These are phyloP conservation scores for Sclerodermus sp. DNA, from an alignment of 2,888 invertebrate species.

Conservation along the genomic window DNA sequence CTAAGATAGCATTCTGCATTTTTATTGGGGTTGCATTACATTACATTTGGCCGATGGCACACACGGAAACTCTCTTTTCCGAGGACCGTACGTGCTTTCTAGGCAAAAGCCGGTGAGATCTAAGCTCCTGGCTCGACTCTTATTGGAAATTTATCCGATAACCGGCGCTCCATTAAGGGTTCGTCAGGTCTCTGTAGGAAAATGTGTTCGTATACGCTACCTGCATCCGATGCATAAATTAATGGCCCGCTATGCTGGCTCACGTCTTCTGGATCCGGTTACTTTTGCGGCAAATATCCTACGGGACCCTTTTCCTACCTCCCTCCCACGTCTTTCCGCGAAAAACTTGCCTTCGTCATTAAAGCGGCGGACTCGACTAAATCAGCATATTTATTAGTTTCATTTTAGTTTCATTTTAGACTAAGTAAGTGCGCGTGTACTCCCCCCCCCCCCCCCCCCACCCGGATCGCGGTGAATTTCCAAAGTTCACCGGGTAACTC, in stretches of 20 bases:
- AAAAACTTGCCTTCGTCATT: too few species aligned
- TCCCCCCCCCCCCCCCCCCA: too few species aligned
- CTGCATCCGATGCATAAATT: conserved; percentile 33
- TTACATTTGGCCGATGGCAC: conserved; percentile 24
- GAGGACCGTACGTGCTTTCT: conserved; percentile 11
- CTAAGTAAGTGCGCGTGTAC: too few species aligned
- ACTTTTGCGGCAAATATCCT: conserved; percentile 2
- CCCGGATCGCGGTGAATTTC: too few species aligned
- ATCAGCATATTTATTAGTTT: too few species aligned
- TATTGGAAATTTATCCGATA: conserved; percentile 37
- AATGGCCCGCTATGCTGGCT: conserved; percentile 29
- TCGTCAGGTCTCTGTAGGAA: conserved; percentile 13
- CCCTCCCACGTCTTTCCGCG: too few species aligned
- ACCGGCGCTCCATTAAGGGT: conserved; percentile 34
- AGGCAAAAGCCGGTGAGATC: conserved; percentile 7
- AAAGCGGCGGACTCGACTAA: too few species aligned
- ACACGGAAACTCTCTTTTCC: conserved; percentile 17
- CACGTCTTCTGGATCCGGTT: conserved; percentile 28
- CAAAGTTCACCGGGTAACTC: too few species aligned
- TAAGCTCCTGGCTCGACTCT: conserved; percentile 18
- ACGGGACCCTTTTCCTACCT: background rate
- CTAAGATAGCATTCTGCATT: conserved; percentile 37
- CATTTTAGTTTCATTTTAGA: too few species aligned
- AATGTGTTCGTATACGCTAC: conserved; percentile 21
- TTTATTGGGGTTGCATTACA: conserved; percentile 41